Evolutionary conservation across 2,888 invertebrate species (phyloP), one percentile per base, ranked within the genome.

Genomic region (Phrixothrix hirtus): DNA sequence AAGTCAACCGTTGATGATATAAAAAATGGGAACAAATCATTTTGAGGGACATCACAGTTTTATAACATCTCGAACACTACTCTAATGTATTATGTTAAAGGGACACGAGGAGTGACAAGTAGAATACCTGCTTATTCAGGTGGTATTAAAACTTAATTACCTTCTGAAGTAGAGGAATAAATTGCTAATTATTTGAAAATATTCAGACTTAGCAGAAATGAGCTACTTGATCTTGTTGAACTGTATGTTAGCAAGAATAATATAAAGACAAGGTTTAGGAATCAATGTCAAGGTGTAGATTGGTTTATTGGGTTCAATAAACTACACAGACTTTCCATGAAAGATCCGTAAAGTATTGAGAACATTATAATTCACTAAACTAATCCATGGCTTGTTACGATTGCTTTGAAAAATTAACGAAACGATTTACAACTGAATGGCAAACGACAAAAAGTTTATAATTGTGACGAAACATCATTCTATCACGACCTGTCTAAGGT

Each of bases 391-490:
- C n/a, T 27, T 10, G 9, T 2, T 27, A 27, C 27, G 10, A 27
- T 7, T 27, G 2, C 2, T 51, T 38, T 43, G 36, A 50, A 13
- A 4, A 11, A 21, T 43, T 45, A 21, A n/a, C n/a, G n/a, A n/a
- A n/a, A n/a, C n/a, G n/a, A 6, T 10, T 37, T 55, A 26, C 30
- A 50, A 7, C 15, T 58, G 9, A 10, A 10, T 9, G 10, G 10
- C 21, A 2, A 14, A 12, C 5, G 21, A 16, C 27, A 52, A 30
- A 36, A 43, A 50, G 62, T 63, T 29, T 62, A 36, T 31, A 64
- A 61, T 39, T 35, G 50, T 26, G 63, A 65, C n/a, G 43, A 43
- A 13, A 25, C 54, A 1, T 46, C 47, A 7, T 55, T 55, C 35
- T 58, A 32, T 30, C 47, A 48, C 21, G 58, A 58, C 25, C 58